Conservation (phyloP, 2,797 vertebrate species). For the Syngnathus rostellatus region DNA sequence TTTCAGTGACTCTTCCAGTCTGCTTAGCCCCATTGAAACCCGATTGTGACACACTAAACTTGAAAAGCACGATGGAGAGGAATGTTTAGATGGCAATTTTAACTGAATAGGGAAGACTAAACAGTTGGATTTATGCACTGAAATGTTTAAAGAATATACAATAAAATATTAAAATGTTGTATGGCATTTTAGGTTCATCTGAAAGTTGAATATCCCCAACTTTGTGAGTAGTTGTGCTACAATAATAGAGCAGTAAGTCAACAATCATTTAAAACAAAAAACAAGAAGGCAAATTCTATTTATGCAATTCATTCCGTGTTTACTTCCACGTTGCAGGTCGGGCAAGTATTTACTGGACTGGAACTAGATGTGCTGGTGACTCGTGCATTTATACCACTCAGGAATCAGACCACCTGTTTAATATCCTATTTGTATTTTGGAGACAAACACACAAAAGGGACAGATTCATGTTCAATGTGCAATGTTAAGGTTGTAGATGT, state of each 20-base stretch:
- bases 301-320: neutral
- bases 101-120: neutral
- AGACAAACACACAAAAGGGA: neutral
- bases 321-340: neutral
- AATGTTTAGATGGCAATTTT: neutral
- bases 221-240: neutral
- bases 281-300: neutral
- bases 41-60: too few relatives aligned
- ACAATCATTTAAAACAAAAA: neutral
- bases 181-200: neutral
- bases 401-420: neutral
- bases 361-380: neutral
- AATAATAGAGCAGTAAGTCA: neutral
- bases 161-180: neutral
- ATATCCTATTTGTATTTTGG: neutral
- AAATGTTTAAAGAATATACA: neutral
- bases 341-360: neutral
- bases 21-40: too few relatives aligned
- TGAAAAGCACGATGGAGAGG: neutral
- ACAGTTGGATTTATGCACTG: neutral
- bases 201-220: neutral
- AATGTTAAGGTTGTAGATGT: neutral
- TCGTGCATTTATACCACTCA: neutral
- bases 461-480: neutral
- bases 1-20: too few relatives aligned